Conservation (phyloP, 2,113 vertebrate species). For the Vidua chalybeata region DNA sequence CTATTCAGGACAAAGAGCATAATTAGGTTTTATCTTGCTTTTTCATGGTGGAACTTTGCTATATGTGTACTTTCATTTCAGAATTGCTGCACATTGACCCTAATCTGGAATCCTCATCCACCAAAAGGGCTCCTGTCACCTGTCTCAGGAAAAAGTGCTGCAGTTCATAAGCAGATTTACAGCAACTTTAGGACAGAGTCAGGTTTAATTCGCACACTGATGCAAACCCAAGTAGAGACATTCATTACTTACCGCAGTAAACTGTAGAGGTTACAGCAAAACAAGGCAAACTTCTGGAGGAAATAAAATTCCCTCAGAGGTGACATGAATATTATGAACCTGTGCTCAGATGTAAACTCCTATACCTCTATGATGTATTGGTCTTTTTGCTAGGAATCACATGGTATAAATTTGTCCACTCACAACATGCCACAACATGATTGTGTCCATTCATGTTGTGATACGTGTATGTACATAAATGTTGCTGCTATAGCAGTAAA, state of each 20-base stretch:
- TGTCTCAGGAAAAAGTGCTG: neutral
- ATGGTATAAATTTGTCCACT: neutral
- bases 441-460: neutral
- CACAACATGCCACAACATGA: neutral
- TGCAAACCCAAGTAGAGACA: neutral
- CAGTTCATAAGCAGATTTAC: neutral
- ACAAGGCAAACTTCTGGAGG: neutral
- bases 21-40: neutral
- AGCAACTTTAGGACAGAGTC: neutral
- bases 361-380: neutral
- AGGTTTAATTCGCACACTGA: neutral
- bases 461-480: neutral
- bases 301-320: neutral
- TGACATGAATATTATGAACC: neutral
- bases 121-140: neutral
- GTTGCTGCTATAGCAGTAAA: neutral
- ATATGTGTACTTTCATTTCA: neutral
- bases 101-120: neutral
- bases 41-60: neutral
- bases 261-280: neutral
- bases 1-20: neutral
- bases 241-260: neutral
- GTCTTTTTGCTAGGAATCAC: neutral
- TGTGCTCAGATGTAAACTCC: neutral
- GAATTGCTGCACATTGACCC: neutral